Conservation (phyloP, 2,888 invertebrate genomes). For the Ennomos quercinarius region DNA sequence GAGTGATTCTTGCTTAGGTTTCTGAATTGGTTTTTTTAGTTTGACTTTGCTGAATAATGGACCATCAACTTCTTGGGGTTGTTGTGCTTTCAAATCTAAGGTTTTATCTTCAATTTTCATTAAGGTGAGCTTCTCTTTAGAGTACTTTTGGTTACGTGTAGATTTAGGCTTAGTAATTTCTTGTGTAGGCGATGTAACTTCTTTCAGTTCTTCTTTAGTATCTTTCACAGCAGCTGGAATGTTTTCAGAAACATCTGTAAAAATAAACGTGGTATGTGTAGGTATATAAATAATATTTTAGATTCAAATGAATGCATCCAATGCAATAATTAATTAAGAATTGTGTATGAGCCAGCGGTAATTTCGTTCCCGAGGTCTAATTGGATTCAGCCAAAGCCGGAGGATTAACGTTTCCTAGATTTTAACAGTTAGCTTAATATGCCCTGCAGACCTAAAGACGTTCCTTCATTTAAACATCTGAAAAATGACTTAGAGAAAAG, state of each 20-base stretch:
- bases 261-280: constrained; percentile 41
- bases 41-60: constrained; percentile 89
- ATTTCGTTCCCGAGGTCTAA: no score
- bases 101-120: constrained; percentile 87
- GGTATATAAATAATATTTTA: constrained; percentile 31
- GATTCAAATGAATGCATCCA: no score
- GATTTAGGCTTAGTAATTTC: constrained; percentile 14
- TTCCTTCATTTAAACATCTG: no score
- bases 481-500: no score
- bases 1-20: constrained; percentile 76
- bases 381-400: no score
- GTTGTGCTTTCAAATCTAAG: constrained; percentile 84
- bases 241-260: constrained; percentile 12
- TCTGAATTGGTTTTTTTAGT: constrained; percentile 85
- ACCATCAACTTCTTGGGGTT: constrained; percentile 82
- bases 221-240: constrained; percentile 10
- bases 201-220: constrained; percentile 8
- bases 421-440: no score
- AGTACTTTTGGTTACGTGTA: constrained; percentile 32
- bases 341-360: no score
- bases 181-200: constrained; percentile 6
- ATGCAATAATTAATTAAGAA: no score
- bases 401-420: no score
- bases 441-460: no score
- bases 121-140: constrained; percentile 66